phyloP scores from a whole-genome alignment of 2,888 invertebrate genomes.

The Micropterix aruncella region DNA sequence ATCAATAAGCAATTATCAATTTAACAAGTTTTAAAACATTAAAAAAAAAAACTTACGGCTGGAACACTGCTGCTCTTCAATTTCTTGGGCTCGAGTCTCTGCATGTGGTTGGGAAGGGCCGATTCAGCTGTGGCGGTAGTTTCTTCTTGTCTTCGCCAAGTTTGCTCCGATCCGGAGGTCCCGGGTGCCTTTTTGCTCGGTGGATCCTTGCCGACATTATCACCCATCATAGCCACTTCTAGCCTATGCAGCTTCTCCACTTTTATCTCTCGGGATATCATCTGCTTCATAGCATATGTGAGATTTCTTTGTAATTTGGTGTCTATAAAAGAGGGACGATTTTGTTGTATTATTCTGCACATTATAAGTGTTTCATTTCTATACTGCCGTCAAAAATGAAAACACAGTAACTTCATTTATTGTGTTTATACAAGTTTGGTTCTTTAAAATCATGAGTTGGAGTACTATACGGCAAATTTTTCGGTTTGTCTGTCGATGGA shows the following conservation, averaged over 20 bases:
- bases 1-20: no score
- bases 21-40: not conserved
- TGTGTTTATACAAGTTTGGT: no score
- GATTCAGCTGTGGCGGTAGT: conserved; percentile 12
- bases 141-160: conserved; percentile 10
- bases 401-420: no score
- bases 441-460: no score
- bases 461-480: no score
- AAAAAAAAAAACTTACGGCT: conserved; percentile 22
- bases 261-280: conserved; percentile 72
- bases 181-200: conserved; percentile 12
- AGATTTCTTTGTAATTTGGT: conserved; percentile 21
- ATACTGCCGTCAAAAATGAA: no score
- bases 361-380: no score
- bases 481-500: no score
- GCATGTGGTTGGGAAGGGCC: conserved; percentile 54
- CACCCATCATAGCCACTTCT: conserved; percentile 35
- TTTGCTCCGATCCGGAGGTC: conserved; percentile 4
- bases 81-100: conserved; percentile 47
- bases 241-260: conserved; percentile 56
- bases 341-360: no score
- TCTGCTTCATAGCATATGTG: conserved; percentile 59
- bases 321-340: no score
- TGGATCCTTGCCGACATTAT: conserved; percentile 10
- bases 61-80: conserved; percentile 24